Base-by-base conservation (phyloP, 1,140 invertebrate species). In the Papilio glaucus region DNA sequence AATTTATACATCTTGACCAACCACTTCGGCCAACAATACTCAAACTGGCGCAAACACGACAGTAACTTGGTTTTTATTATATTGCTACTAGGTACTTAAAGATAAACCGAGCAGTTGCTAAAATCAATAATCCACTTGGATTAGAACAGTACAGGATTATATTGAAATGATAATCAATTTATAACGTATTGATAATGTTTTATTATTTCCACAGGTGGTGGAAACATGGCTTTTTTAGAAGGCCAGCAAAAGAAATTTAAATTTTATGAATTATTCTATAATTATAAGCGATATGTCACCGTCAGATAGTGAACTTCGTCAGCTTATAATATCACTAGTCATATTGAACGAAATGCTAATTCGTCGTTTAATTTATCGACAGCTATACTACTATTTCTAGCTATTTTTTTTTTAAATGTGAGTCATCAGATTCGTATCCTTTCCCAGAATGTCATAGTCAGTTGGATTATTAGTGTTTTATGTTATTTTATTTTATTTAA, bases 1-100 rank as follows among this genome's bases (percentile, higher is more conserved):
- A 53, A 53, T 53, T 53, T 53, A 7, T 53, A 53, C 49, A 53
- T 53, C 4, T 53, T 53, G 49, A 53, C 49, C 49, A 53, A 53
- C 3, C 24, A 24, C 18, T 12, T 53, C 24, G 49, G 49, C 21
- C 49, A 53, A 53, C 49, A 12, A 53, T 24, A 24, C 21, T 10
- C 21, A 57, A 57, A 57, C 49, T 57, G 21, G 13, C 9, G 8
- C 12, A 57, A 24, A 26, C 18, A 21, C 49, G 21, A 10, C 21
- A 57, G 21, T 12, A 13, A 57, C 49, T 57, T 24, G 21, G 21
- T 57, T 57, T 57, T 57, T 57, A 57, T 57, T 57, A 57, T 57
- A 57, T 57, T 57, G 18, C 9, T 21, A 18, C 49, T 57, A 57
- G 49, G 49, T 57, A 57, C 49, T 57, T 57, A 57, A 5, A 57